These are phyloP conservation scores for Thelaira solivaga DNA, from an alignment of 2,888 invertebrate species.

Conservation along the genomic window DNA sequence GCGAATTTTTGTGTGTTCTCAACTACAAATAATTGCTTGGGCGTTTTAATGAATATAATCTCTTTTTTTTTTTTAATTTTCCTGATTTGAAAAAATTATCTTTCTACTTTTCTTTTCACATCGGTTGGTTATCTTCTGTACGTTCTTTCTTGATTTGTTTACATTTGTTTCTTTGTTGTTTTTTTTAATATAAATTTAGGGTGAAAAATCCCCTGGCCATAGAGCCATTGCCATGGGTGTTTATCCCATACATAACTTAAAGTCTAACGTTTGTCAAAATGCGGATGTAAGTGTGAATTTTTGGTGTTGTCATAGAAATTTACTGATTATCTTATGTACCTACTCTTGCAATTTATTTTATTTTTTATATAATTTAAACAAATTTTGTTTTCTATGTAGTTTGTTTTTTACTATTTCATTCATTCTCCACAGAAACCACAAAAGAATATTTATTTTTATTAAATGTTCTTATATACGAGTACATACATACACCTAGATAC, in stretches of 20 bases:
- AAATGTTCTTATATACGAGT: no score
- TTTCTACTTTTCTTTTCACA: constrained; percentile 59
- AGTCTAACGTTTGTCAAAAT: constrained; percentile 90
- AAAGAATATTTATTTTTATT: no score
- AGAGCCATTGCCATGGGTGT: constrained; percentile 93
- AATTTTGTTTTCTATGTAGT: no score
- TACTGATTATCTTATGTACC: constrained; percentile 7
- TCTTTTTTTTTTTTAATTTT: constrained; percentile 3
- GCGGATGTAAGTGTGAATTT: constrained; percentile 87
- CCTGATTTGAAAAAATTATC: constrained; percentile 1
- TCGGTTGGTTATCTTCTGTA: constrained; percentile 34
- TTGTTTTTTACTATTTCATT: no score
- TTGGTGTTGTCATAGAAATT: constrained; percentile 42
- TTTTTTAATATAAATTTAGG: constrained; percentile 79
- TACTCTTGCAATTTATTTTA: not conserved
- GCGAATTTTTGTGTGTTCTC: not conserved
- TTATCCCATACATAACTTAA: constrained; percentile 92
- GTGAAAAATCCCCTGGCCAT: constrained; percentile 94
- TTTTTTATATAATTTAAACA: not conserved
- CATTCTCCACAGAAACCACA: no score
- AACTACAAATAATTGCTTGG: constrained; percentile 10
- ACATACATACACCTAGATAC: no score
- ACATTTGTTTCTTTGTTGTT: constrained; percentile 12
- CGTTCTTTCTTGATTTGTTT: not conserved
- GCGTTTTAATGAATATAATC: constrained; percentile 5